phyloP scores from a whole-genome alignment of 2,113 vertebrate genomes.

The Columbina picui region DNA sequence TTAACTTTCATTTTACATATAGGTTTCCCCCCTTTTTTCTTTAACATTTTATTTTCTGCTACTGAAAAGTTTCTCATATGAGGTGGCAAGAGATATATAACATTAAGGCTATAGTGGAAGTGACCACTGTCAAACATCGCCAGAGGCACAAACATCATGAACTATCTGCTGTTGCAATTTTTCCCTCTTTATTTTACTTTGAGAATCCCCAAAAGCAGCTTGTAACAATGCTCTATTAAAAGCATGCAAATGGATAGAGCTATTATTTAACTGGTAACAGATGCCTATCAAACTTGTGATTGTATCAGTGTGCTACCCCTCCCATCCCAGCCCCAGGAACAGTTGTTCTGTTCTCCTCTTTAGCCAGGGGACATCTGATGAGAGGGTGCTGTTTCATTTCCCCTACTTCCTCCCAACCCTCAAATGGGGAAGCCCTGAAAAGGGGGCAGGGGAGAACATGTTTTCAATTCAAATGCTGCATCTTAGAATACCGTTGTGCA shows the following conservation, averaged over 20 bases:
- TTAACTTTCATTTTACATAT: neutral
- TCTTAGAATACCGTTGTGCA: neutral
- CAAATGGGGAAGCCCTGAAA: constrained; percentile 4
- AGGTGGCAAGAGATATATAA: fast-evolving
- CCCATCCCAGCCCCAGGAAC: neutral
- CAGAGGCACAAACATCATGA: neutral
- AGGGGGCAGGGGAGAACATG: neutral
- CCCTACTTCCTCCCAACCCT: neutral
- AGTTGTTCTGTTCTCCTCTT: neutral
- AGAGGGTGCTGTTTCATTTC: constrained; percentile 39
- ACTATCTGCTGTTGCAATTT: neutral
- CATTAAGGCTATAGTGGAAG: neutral
- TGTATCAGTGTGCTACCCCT: neutral
- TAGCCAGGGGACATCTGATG: neutral
- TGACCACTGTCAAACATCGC: fast-evolving
- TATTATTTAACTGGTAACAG: neutral
- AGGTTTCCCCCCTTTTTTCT: neutral
- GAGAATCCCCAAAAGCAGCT: neutral
- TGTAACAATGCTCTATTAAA: neutral
- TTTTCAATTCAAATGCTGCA: neutral
- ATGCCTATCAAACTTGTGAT: neutral
- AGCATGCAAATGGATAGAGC: neutral
- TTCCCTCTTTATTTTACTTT: neutral
- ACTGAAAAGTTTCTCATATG: neutral
- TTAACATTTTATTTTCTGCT: neutral